Evolutionary conservation across 2,797 vertebrate species (phyloP).

Genomic region (Forpus xanthops): DNA sequence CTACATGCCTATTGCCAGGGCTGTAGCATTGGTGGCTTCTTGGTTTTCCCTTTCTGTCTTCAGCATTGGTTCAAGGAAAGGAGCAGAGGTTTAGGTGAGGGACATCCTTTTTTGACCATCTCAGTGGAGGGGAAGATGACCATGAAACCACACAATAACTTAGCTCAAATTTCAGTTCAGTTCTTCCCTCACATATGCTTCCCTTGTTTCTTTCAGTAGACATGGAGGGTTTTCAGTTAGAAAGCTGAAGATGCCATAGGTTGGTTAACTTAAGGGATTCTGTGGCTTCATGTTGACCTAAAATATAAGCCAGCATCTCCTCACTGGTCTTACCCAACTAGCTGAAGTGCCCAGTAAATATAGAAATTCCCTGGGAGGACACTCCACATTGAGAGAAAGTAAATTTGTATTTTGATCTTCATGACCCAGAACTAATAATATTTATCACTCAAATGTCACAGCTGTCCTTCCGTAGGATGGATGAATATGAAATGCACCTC

Average conservation of each 20-base stretch:
- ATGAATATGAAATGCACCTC: background rate
- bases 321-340: background rate
- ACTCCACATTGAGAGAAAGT: background rate
- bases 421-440: background rate
- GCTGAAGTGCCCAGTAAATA: background rate
- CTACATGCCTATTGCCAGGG: background rate
- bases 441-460: background rate
- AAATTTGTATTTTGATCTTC: background rate
- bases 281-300: background rate
- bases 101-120: background rate
- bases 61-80: background rate
- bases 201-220: background rate
- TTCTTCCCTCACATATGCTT: background rate
- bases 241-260: background rate
- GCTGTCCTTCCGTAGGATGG: background rate
- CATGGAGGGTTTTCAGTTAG: background rate
- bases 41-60: background rate
- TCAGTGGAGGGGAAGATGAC: background rate
- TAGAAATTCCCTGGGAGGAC: background rate
- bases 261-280: background rate
- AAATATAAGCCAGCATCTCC: background rate
- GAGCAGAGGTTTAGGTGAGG: background rate
- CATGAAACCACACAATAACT: background rate
- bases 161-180: background rate
- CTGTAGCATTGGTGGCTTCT: background rate